phyloP scores from a whole-genome alignment of 2,888 invertebrate species.

The Ectobius pallidus region DNA sequence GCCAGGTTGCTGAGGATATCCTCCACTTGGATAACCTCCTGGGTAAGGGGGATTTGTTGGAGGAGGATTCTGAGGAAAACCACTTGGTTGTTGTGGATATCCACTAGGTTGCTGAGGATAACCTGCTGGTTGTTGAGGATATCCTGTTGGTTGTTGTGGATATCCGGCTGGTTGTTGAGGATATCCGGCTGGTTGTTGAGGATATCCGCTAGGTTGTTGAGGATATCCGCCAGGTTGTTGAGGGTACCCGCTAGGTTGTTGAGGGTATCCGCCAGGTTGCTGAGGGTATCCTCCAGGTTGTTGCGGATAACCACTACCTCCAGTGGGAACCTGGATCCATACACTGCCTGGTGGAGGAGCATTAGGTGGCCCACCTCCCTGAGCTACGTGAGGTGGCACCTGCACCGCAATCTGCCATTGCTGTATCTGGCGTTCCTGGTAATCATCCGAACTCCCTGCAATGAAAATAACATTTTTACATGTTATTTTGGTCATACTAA shows the following conservation, averaged over 20 bases:
- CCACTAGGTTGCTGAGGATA: conserved; percentile 29
- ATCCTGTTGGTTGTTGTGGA: conserved; percentile 26
- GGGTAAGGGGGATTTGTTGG: conserved; percentile 34
- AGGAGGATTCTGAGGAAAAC: conserved; percentile 27
- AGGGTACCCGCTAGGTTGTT: conserved; percentile 34
- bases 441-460: neutral
- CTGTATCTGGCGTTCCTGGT: conserved; percentile 45
- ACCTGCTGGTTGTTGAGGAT: conserved; percentile 30
- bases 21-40: too few relatives aligned
- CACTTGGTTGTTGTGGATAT: conserved; percentile 35
- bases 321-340: conserved; percentile 44
- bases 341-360: conserved; percentile 40
- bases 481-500: too few relatives aligned
- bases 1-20: conserved; percentile 34
- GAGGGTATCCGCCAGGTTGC: conserved; percentile 24
- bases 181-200: conserved; percentile 23
- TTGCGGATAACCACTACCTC: conserved; percentile 29
- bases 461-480: neutral
- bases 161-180: conserved; percentile 27
- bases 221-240: conserved; percentile 34
- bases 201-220: conserved; percentile 28
- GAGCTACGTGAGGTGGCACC: conserved; percentile 42
- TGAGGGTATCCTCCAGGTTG: conserved; percentile 32
- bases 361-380: conserved; percentile 25
- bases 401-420: conserved; percentile 50